Evolutionary conservation across 2,113 vertebrate genomes (phyloP).

Genomic region (Cynopterus brachyotis): DNA sequence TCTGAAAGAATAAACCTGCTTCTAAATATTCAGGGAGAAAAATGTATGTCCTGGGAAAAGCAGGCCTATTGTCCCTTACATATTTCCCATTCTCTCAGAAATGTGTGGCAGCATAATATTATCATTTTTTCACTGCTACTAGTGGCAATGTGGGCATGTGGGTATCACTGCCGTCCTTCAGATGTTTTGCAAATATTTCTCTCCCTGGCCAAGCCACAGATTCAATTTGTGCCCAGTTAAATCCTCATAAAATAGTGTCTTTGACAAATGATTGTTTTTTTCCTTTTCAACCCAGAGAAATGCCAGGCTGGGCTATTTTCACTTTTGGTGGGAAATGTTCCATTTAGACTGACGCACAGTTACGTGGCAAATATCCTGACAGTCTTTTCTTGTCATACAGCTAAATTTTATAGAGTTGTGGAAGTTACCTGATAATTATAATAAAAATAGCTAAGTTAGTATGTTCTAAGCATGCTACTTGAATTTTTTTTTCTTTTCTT

Average conservation of each 20-base stretch:
- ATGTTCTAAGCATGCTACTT: background rate
- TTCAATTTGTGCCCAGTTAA: conserved; percentile 65
- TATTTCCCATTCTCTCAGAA: conserved; percentile 15
- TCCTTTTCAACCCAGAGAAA: conserved; percentile 59
- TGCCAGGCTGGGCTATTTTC: conserved; percentile 71
- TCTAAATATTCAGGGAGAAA: background rate
- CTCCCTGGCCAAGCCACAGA: conserved; percentile 63
- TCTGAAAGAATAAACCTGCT: background rate
- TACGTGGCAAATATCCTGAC: conserved; percentile 24
- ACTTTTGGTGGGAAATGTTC: conserved; percentile 74
- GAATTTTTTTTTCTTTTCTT: background rate
- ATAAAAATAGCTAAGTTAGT: background rate
- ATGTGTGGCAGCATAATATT: background rate
- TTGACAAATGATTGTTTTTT: conserved; percentile 79
- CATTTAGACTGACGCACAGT: conserved; percentile 59
- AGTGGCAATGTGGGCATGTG: background rate
- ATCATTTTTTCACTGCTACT: conserved; percentile 29
- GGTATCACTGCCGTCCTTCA: conserved; percentile 36
- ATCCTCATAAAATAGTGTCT: conserved; percentile 73
- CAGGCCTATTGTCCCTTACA: background rate
- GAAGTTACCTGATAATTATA: background rate
- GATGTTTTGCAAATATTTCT: conserved; percentile 67
- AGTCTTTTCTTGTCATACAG: conserved; percentile 21
- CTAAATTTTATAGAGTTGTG: background rate
- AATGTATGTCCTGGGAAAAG: background rate